These are phyloP conservation scores for Lasiommata megera DNA, from an alignment of 2,888 invertebrate species.

Conservation along the genomic window DNA sequence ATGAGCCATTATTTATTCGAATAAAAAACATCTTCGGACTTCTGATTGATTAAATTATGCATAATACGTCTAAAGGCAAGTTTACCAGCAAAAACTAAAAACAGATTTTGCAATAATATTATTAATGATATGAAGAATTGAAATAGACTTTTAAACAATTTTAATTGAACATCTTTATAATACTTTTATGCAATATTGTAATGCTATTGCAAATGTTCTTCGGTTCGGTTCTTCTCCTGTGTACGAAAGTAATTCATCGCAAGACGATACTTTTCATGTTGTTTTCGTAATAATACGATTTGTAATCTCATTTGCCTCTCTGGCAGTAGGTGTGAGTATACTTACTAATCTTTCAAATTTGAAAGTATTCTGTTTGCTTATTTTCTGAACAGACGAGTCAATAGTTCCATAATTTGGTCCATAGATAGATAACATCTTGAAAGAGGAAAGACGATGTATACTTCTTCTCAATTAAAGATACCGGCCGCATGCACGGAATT, in stretches of 20 bases:
- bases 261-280: background rate
- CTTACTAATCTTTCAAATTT: too few species aligned
- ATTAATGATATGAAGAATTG: background rate
- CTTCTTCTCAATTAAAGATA: too few species aligned
- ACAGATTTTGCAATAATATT: background rate
- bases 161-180: too few species aligned
- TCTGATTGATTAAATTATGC: background rate
- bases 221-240: too few species aligned
- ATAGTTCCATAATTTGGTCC: too few species aligned
- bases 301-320: background rate
- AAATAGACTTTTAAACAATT: background rate
- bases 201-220: too few species aligned
- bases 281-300: slow-evolving; percentile 4
- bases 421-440: too few species aligned
- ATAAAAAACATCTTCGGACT: background rate
- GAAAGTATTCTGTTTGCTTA: background rate
- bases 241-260: background rate
- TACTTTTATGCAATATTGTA: too few species aligned
- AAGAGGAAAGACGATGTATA: too few species aligned
- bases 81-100: background rate
- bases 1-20: background rate
- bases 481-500: too few species aligned
- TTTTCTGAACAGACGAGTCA: too few species aligned
- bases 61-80: background rate
- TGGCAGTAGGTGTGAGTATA: background rate